Evolutionary conservation across 2,888 invertebrate species (phyloP).

Genomic region (Aethes cnicana): DNA sequence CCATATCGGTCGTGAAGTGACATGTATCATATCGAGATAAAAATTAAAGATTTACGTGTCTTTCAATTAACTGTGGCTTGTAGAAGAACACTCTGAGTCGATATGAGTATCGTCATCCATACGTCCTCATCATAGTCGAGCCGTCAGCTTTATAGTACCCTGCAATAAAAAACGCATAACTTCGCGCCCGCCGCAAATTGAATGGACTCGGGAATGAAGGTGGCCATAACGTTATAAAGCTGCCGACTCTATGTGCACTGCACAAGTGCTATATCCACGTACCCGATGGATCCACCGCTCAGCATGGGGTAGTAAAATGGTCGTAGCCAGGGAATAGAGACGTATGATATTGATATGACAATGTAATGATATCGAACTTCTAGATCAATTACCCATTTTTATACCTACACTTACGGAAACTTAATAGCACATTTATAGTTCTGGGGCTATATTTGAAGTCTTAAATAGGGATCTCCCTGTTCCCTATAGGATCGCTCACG

Average conservation of each 20-base stretch:
- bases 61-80: too few relatives aligned
- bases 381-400: slow-evolving; percentile 26
- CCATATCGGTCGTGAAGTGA: too few relatives aligned
- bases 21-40: too few relatives aligned
- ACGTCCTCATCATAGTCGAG: slow-evolving; percentile 59
- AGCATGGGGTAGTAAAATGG: slow-evolving; percentile 44
- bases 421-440: too few relatives aligned
- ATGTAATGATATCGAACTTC: slow-evolving; percentile 32
- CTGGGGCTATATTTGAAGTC: too few relatives aligned
- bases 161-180: slow-evolving; percentile 78
- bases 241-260: slow-evolving; percentile 38
- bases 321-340: slow-evolving; percentile 35
- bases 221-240: slow-evolving; percentile 31
- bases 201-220: slow-evolving; percentile 56
- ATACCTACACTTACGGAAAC: slow-evolving; percentile 5
- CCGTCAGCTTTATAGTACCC: slow-evolving; percentile 66
- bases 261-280: slow-evolving; percentile 44
- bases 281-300: too few relatives aligned
- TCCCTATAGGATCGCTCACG: too few relatives aligned
- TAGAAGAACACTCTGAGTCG: not conserved
- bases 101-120: slow-evolving; percentile 39
- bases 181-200: slow-evolving; percentile 67
- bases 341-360: slow-evolving; percentile 40
- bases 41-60: too few relatives aligned
- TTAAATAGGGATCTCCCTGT: too few relatives aligned